Evolutionary conservation across 2,113 vertebrate genomes (phyloP).

Genomic region (Pterocles burchelli): DNA sequence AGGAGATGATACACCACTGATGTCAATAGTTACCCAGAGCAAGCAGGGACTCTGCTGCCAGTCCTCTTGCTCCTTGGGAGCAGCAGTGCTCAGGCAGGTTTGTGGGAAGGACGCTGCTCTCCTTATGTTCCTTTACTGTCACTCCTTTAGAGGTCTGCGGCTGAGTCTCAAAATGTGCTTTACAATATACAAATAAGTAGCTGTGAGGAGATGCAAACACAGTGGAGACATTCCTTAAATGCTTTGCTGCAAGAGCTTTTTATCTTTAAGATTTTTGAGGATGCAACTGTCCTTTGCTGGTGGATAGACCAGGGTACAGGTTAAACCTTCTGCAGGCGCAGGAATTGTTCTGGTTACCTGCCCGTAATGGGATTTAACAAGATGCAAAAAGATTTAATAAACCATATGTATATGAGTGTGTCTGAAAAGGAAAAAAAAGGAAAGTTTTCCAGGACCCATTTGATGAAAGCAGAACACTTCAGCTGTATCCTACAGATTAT

Average conservation of each 20-base stretch:
- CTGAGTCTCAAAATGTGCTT: background rate
- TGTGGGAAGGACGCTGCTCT: background rate
- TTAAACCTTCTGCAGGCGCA: background rate
- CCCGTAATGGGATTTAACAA: background rate
- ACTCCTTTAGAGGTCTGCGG: background rate
- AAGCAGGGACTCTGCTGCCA: background rate
- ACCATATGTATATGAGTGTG: background rate
- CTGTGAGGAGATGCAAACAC: background rate
- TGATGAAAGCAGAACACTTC: background rate
- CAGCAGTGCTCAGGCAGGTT: background rate
- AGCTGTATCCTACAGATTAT: conserved; percentile 16
- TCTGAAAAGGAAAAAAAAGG: background rate
- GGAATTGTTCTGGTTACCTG: background rate
- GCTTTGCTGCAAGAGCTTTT: background rate
- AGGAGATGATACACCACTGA: background rate
- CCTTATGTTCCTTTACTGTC: background rate
- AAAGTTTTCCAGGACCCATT: background rate
- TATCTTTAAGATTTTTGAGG: background rate
- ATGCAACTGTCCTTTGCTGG: background rate
- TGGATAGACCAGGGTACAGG: background rate
- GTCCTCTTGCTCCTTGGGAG: background rate
- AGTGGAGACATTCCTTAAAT: background rate
- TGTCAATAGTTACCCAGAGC: background rate
- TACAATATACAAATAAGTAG: background rate
- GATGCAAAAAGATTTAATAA: background rate